phyloP scores from a whole-genome alignment of 2,888 invertebrate genomes.

The Phyto melanocephala region DNA sequence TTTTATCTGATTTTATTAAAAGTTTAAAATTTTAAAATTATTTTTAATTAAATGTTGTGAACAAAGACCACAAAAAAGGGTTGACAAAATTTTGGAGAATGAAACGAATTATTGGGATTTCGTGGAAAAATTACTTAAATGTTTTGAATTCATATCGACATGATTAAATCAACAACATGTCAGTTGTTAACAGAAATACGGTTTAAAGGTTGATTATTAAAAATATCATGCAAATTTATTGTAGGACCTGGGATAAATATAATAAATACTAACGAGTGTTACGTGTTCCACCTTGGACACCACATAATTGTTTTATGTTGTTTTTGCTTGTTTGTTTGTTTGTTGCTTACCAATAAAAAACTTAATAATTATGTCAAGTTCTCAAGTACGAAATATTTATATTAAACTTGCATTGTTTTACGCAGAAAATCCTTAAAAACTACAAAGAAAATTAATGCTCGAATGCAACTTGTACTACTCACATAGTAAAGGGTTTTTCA shows the following conservation, averaged over 20 bases:
- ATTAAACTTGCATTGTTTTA: not conserved
- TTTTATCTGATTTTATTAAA: slow-evolving; percentile 64
- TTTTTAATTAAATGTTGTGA: slow-evolving; percentile 61
- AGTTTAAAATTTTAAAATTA: slow-evolving; percentile 58
- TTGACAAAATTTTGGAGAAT: slow-evolving; percentile 36
- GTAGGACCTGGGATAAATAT: too few species aligned
- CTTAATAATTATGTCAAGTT: slow-evolving; percentile 12
- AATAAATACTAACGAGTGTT: too few species aligned
- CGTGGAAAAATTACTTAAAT: slow-evolving; percentile 54
- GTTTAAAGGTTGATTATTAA: not conserved
- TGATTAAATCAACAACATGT: slow-evolving; percentile 35
- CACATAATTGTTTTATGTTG: too few species aligned
- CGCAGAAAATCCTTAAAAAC: not conserved
- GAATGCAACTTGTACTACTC: too few species aligned
- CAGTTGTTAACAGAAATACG: not conserved
- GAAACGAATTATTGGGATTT: slow-evolving; percentile 38
- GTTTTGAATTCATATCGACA: slow-evolving; percentile 36
- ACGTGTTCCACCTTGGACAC: too few species aligned
- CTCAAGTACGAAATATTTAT: slow-evolving; percentile 10
- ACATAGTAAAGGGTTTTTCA: too few species aligned
- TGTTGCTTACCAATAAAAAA: not conserved
- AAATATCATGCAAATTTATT: not conserved
- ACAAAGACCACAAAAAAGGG: not conserved
- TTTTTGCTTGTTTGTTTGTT: too few species aligned
- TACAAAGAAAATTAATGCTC: too few species aligned